phyloP scores from a whole-genome alignment of 2,888 invertebrate genomes.

The Drosophila kokeensis region DNA sequence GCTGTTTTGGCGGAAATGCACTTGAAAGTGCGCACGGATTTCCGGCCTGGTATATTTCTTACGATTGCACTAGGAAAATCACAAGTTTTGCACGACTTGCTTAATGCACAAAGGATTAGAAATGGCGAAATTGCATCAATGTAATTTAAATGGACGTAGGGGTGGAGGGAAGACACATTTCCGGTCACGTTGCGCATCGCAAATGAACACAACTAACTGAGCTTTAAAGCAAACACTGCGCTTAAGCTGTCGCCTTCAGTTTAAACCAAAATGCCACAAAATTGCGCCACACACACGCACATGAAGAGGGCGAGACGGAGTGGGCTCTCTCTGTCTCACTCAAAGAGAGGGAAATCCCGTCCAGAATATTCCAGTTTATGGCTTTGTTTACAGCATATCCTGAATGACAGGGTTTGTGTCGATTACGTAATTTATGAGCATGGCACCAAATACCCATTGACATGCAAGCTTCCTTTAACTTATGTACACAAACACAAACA shows the following conservation, averaged over 20 bases:
- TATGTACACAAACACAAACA: background rate
- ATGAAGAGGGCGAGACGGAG: constrained; percentile 1
- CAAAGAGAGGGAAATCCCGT: background rate
- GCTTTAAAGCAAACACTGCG: constrained; percentile 6
- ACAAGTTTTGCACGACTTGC: constrained; percentile 24
- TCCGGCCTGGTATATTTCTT: constrained; percentile 53
- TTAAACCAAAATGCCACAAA: constrained; percentile 20
- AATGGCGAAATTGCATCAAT: constrained; percentile 39
- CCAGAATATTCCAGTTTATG: constrained; percentile 50
- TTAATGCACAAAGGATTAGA: constrained; percentile 37
- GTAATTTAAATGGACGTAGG: constrained; percentile 36
- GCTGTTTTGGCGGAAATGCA: constrained; percentile 67
- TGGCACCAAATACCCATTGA: constrained; percentile 44
- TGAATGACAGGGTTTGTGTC: constrained; percentile 45
- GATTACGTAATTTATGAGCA: constrained; percentile 64
- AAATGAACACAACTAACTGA: constrained; percentile 63
- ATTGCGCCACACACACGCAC: background rate
- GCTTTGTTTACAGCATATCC: constrained; percentile 59
- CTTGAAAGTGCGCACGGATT: constrained; percentile 68
- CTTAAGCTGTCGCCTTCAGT: constrained; percentile 23
- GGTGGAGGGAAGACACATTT: constrained; percentile 44
- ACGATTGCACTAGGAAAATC: constrained; percentile 19
- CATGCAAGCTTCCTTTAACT: constrained; percentile 31
- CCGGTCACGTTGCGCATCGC: constrained; percentile 40
- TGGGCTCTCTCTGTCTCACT: too few species aligned